Conservation (phyloP, 1,140 invertebrate species). For the Mycetomoellerius zeteki region DNA sequence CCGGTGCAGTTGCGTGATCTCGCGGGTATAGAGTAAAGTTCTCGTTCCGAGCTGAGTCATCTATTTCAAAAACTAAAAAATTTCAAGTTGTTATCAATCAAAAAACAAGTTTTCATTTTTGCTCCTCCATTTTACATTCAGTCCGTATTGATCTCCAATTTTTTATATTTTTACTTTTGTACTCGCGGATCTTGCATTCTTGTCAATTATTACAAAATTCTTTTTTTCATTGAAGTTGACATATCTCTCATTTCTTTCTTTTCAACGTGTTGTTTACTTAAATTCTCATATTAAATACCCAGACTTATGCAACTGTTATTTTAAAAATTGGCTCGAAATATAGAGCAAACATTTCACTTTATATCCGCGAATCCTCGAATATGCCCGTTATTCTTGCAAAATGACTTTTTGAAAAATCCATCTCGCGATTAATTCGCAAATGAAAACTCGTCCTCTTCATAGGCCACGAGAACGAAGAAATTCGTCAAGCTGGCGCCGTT, state of each 20-base stretch:
- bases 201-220: not conserved
- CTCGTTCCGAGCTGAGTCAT: not conserved
- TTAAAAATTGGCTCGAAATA: not conserved
- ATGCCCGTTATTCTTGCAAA: not conserved
- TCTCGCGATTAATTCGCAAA: not conserved
- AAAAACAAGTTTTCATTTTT: not conserved
- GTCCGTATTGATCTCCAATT: not conserved
- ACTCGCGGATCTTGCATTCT: not conserved
- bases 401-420: not conserved
- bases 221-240: not conserved
- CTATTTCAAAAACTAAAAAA: conserved; percentile 28
- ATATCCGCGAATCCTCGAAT: conserved; percentile 12
- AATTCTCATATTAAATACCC: not conserved
- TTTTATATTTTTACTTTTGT: not conserved
- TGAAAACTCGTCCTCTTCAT: not conserved
- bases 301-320: too few relatives aligned
- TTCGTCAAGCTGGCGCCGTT: conserved; percentile 84
- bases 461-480: conserved; percentile 35
- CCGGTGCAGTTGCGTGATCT: conserved; percentile 55
- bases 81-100: not conserved
- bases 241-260: not conserved
- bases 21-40: conserved; percentile 27
- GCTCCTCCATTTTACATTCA: not conserved
- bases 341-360: not conserved
- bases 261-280: not conserved